Percentiles rank a stretch among this genome's conserved stretches.
Conservation (phyloP, 2,797 vertebrate genomes). For the Parauchenoglanis punctatus region DNA sequence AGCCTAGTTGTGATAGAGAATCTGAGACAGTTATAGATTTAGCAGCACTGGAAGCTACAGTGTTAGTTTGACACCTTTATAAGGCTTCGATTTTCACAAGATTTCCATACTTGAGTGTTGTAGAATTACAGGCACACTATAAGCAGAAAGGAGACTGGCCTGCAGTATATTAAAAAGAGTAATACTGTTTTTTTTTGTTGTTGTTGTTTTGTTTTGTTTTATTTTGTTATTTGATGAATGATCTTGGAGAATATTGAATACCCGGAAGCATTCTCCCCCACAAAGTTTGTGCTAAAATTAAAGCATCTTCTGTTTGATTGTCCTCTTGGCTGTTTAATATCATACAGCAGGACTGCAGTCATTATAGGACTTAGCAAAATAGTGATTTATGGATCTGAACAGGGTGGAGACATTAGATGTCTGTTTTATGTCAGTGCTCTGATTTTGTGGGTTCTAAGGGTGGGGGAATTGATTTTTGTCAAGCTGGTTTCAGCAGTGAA, state of each 20-base stretch:
- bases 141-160: constrained; percentile 23
- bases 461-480: constrained; percentile 44
- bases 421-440: constrained; percentile 46
- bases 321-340: constrained; percentile 50
- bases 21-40: constrained; percentile 51
- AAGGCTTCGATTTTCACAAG: constrained; percentile 44
- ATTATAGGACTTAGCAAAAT: constrained; percentile 39
- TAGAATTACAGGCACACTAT: constrained; percentile 41
- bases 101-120: constrained; percentile 37
- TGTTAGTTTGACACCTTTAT: constrained; percentile 55
- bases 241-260: constrained; percentile 46
- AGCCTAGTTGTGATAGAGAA: constrained; percentile 38
- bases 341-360: constrained; percentile 40
- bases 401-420: constrained; percentile 39
- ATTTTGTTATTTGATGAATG: constrained; percentile 47
- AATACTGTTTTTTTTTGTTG: constrained; percentile 28
- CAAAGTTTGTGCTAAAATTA: constrained; percentile 46
- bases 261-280: constrained; percentile 31
- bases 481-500: constrained; percentile 33
- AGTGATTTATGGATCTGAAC: constrained; percentile 48
- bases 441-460: constrained; percentile 34
- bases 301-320: constrained; percentile 36
- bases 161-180: constrained; percentile 49
- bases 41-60: constrained; percentile 45
- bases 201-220: too few relatives aligned